Percentiles rank a stretch among this genome's conserved stretches.
These are phyloP conservation scores for Choristoneura rosaceana DNA, from an alignment of 2,888 invertebrate species.

Conservation along the genomic window DNA sequence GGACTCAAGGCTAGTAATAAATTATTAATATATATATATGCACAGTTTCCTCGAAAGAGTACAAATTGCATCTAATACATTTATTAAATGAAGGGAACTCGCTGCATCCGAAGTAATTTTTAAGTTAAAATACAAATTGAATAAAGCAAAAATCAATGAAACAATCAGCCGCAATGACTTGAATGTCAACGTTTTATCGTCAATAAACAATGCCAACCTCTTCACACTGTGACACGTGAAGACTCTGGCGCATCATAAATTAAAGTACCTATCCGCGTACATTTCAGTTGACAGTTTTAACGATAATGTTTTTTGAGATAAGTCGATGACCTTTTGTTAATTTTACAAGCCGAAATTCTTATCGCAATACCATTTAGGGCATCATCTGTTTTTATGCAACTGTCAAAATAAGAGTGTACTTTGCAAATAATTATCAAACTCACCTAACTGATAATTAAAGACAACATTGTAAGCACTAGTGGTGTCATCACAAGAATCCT, in stretches of 20 bases:
- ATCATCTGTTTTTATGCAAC: too few species aligned
- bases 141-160: constrained; percentile 3
- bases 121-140: background rate
- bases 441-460: too few species aligned
- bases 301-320: background rate
- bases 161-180: background rate
- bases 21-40: too few species aligned
- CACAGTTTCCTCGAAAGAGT: too few species aligned
- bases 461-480: too few species aligned
- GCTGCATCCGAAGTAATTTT: background rate
- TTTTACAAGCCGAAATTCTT: background rate
- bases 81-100: background rate
- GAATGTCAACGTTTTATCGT: background rate
- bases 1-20: too few species aligned
- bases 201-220: background rate
- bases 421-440: too few species aligned
- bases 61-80: background rate
- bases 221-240: background rate
- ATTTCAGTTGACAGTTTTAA: constrained; percentile 2
- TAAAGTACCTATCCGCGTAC: background rate
- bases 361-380: too few species aligned
- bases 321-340: background rate
- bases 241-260: constrained; percentile 5
- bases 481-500: too few species aligned
- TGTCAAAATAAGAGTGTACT: too few species aligned